Evolutionary conservation across 2,888 invertebrate genomes (phyloP), one percentile per base, ranked within the genome.

Genomic region (Itoplectis maculator): DNA sequence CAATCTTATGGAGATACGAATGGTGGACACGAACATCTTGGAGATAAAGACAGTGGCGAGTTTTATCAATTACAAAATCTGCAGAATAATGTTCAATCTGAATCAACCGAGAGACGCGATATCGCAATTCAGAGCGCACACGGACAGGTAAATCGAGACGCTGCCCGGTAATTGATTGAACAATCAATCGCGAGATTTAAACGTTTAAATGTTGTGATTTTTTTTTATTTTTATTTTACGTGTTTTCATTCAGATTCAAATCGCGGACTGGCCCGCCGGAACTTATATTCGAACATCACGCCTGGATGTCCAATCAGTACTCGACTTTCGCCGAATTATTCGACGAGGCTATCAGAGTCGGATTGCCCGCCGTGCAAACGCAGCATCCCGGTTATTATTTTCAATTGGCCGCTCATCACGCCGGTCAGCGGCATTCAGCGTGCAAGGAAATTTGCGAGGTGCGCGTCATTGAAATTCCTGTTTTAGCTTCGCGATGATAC

Each of bases 321-420:
- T 95, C 94, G 15, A 92, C 96, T 81, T 99, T 99, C 94, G 99
- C 98, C 51, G 98, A 99, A 90, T 94, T 99, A 82, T 99, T 99
- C 94, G 98, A 98, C 93, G 98, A 98, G 92, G 99, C 99, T 15
- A 98, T 99, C 37, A 96, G 97, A 88, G 95, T 96, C 87, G 99
- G 99, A 4, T 94, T 99, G 82, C 97, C 98, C 0, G 98, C 99
- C 1, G 96, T 98, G 79, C 98, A 99, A 92, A 98, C 98, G 0
- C 98, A 99, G 90, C 99, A 99, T 94, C 99, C 99, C 3, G 99
- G 99, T 4, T 97, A 98, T 92, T 99, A 99, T 93, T 99, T 97
- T 91, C 98, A 98, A 89, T 96, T 97, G 93, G 98, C 99, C 15
- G 98, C 99, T n/a, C 96, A 97, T 90, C 96, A 97, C 92, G 96